Evolutionary conservation across 2,797 vertebrate genomes (phyloP).

Genomic region (Pagetopsis macropterus): DNA sequence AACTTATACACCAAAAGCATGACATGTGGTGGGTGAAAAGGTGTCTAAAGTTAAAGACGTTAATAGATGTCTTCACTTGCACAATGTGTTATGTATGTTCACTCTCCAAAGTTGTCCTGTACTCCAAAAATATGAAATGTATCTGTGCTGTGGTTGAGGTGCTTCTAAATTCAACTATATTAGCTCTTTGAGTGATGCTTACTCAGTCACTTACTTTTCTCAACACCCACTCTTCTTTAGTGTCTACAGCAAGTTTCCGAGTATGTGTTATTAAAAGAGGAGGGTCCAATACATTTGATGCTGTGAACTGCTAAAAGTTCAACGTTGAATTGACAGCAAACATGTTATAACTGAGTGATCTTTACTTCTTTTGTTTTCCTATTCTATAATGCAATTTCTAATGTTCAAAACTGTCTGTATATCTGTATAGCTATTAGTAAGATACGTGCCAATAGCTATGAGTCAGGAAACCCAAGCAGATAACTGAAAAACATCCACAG

Average conservation of each 20-base stretch:
- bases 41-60: no score
- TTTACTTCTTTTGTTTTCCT: neutral
- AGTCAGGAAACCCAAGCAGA: neutral
- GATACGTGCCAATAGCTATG: neutral
- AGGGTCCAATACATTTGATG: neutral
- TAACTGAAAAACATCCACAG: constrained; percentile 9
- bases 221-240: constrained; percentile 1
- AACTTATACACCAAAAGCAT: no score
- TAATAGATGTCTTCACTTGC: no score
- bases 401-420: neutral
- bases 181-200: neutral
- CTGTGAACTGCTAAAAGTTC: neutral
- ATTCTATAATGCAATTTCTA: neutral
- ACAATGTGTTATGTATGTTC: neutral
- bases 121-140: no score
- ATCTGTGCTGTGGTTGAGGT: no score
- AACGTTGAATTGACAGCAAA: neutral
- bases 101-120: no score
- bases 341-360: neutral
- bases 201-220: constrained; percentile 1
- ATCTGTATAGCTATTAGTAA: neutral
- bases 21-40: no score
- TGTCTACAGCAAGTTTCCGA: neutral
- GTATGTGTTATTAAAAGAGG: neutral
- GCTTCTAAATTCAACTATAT: neutral